These are phyloP conservation scores for Ormyrus labotus DNA, from an alignment of 2,888 invertebrate species.

Conservation along the genomic window DNA sequence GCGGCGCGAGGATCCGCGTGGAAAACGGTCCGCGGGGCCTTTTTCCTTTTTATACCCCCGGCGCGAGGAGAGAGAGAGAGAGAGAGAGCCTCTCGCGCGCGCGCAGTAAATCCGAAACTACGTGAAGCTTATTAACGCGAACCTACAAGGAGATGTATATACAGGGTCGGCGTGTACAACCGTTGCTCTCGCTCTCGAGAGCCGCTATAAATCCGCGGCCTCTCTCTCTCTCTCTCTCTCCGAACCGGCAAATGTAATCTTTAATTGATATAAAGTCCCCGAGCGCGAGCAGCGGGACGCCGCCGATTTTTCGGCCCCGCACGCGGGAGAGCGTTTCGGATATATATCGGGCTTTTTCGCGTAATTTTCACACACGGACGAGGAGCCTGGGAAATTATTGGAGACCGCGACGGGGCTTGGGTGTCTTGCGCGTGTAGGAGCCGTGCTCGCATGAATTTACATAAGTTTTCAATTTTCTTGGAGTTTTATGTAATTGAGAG, in stretches of 20 bases:
- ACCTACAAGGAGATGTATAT: slow-evolving; percentile 23
- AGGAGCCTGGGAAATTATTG: slow-evolving; percentile 17
- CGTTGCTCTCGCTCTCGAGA: no score
- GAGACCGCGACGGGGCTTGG: neutral
- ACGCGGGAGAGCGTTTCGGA: no score
- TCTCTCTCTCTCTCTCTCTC: no score
- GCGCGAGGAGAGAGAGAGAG: neutral
- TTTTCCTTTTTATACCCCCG: no score
- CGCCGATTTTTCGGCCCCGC: neutral
- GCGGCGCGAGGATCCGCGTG: no score
- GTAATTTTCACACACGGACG: neutral
- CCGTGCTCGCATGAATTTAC: neutral
- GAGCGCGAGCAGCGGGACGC: neutral
- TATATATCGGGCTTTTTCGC: no score
- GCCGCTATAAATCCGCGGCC: no score
- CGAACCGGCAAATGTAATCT: no score
- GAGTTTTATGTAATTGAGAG: neutral
- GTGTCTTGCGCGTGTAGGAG: neutral
- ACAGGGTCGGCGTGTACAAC: neutral
- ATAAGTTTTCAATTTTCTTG: slow-evolving; percentile 7
- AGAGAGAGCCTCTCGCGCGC: neutral
- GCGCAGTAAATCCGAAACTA: slow-evolving; percentile 19
- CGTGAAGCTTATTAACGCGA: slow-evolving; percentile 33
- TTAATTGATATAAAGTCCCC: neutral
- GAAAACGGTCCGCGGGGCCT: no score